Base-by-base conservation (phyloP, 2,797 vertebrate species). In the Acrossocheilus wenchowensis region DNA sequence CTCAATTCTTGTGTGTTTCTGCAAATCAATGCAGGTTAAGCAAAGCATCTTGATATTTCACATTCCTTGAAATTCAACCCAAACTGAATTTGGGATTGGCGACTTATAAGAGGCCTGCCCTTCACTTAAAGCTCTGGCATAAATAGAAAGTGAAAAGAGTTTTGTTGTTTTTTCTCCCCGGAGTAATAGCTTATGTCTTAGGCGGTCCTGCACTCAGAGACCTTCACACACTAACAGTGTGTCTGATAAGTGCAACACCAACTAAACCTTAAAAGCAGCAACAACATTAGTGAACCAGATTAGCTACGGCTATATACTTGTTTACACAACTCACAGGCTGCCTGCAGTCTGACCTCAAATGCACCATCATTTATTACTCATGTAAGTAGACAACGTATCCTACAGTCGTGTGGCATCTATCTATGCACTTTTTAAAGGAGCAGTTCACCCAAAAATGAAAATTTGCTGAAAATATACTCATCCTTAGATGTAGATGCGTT, bases 351-450 rank as follows among this genome's bases (percentile, higher is more conserved):
- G 62, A 77, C 78, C 78, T 85, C 9, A 26, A 66, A 34, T 52
- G 60, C n/a, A 81, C 39, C 79, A 86, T 84, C 34, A 81, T 75
- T 83, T 83, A 75, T 83, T 50, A 62, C 52, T 34, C 39, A 43
- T 36, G 69, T 50, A 57, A 81, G 34, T 41, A 75, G 62, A 69
- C 15, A 12, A 83, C 8, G 11, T 69, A 30, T 68, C 12, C 39
- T 71, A 26, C 73, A 36, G 34, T 36, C 34, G 2, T 43, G 17
- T 39, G 74, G 45, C 21, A 78, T 39, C 26, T 45, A 60, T 60
- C 21, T 62, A 62, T 26, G 23, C 57, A 12, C 57, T 62, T 62
- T 54, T 26, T n/a, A 62, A 62, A 62, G 57, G 1, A 23, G n/a
- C n/a, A 62, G 23, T 12, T 62, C 1, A 60, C 9, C 57, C 57